Evolutionary conservation across 2,888 invertebrate species (phyloP).

Genomic region (Sericinus montela): DNA sequence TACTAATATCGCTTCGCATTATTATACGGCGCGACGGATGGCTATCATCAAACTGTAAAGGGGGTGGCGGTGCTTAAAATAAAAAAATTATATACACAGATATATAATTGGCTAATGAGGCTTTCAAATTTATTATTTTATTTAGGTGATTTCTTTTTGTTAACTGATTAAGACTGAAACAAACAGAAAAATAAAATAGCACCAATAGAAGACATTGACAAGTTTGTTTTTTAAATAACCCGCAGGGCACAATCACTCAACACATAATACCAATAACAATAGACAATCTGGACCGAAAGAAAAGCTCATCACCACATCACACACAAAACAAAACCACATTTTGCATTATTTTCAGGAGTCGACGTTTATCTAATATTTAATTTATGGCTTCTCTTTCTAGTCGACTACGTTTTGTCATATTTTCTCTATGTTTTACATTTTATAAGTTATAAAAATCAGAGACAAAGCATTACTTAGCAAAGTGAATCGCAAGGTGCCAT

Average conservation of each 20-base stretch:
- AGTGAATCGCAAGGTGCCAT: conserved; percentile 76
- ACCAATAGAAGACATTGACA: conserved; percentile 48
- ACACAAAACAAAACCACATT: conserved; percentile 27
- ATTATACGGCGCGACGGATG: conserved; percentile 74
- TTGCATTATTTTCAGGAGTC: conserved; percentile 26
- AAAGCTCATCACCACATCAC: conserved; percentile 32
- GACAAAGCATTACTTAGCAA: conserved; percentile 40
- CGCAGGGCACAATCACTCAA: conserved; percentile 55
- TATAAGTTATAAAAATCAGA: conserved; percentile 35
- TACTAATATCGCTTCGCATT: conserved; percentile 75
- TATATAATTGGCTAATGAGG: conserved; percentile 77
- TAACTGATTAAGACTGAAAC: conserved; percentile 69
- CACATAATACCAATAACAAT: conserved; percentile 19
- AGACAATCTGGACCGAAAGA: conserved; percentile 8
- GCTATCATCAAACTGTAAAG: conserved; percentile 57
- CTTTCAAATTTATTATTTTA: conserved; percentile 66
- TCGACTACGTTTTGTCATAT: conserved; percentile 28
- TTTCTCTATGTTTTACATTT: conserved; percentile 24
- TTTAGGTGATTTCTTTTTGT: conserved; percentile 55
- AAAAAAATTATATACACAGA: conserved; percentile 62
- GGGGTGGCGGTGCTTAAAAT: conserved; percentile 76
- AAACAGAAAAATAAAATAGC: conserved; percentile 50
- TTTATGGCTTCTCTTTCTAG: conserved; percentile 33
- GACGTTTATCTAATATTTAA: conserved; percentile 26
- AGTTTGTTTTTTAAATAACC: conserved; percentile 39